Percentiles rank a stretch among this genome's conserved stretches.
phyloP scores from a whole-genome alignment of 2,888 invertebrate genomes.

The Tyria jacobaeae region DNA sequence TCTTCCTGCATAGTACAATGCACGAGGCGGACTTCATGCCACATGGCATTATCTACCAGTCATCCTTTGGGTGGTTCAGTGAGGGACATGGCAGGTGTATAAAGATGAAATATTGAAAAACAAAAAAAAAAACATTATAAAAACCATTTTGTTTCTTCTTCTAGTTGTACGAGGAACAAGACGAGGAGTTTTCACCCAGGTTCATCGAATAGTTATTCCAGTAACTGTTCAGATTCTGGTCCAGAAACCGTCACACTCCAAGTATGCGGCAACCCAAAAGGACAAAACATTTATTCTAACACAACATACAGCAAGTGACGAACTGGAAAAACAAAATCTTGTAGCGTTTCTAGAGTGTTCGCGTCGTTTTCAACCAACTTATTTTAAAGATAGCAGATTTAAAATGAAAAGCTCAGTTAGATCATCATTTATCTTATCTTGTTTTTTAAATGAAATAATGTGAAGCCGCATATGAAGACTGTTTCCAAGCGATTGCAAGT shows the following conservation, averaged over 20 bases:
- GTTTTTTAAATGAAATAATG: not conserved
- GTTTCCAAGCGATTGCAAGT: not conserved
- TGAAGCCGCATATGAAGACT: not conserved
- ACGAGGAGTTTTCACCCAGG: slow-evolving; percentile 14
- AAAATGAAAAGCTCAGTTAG: not conserved
- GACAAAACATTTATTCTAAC: slow-evolving; percentile 27
- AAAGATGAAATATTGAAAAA: no score
- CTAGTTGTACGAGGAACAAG: slow-evolving; percentile 29
- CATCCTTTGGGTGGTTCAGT: no score
- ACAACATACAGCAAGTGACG: not conserved
- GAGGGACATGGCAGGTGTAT: no score
- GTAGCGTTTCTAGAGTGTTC: not conserved
- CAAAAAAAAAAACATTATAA: no score
- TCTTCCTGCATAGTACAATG: no score
- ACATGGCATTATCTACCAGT: no score
- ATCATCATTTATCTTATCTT: not conserved
- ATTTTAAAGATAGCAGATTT: not conserved
- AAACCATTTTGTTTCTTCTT: slow-evolving; percentile 10
- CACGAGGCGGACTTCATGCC: no score
- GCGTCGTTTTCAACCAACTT: not conserved
- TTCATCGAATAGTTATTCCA: slow-evolving; percentile 50
- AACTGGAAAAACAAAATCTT: not conserved
- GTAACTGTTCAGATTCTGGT: slow-evolving; percentile 44
- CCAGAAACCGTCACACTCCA: slow-evolving; percentile 54
- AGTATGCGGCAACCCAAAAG: slow-evolving; percentile 57